phyloP scores from a whole-genome alignment of 2,797 vertebrate genomes.

The Mormyrops boulengeri region DNA sequence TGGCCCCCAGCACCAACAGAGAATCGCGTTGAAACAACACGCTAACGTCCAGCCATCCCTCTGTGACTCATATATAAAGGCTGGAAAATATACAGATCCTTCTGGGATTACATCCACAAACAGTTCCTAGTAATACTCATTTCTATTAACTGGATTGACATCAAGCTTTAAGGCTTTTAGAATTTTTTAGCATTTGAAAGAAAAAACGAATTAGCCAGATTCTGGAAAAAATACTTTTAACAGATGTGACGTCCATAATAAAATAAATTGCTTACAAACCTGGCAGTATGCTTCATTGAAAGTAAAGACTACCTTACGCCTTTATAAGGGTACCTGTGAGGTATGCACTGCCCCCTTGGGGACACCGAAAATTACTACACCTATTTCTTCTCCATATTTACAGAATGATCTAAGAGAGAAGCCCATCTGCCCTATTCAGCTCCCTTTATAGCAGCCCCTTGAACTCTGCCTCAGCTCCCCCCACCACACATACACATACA shows the following conservation, averaged over 20 bases:
- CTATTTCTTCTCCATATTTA: background rate
- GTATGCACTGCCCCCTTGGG: conserved; percentile 4
- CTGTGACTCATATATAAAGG: background rate
- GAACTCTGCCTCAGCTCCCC: background rate
- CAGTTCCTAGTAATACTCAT: background rate
- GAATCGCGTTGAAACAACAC: background rate
- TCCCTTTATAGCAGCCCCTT: conserved; percentile 18
- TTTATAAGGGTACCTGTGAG: background rate
- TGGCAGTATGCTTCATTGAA: background rate
- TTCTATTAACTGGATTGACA: background rate
- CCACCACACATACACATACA: background rate
- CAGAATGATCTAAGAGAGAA: background rate
- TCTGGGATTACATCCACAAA: background rate
- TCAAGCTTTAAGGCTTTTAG: background rate
- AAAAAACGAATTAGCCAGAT: background rate
- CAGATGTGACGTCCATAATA: background rate
- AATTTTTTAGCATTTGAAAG: background rate
- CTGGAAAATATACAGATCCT: background rate
- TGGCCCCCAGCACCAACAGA: background rate
- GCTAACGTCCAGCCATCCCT: background rate
- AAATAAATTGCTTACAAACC: background rate
- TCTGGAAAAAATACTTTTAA: background rate
- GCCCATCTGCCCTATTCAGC: conserved; percentile 5
- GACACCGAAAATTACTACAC: background rate
- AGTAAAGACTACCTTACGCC: background rate